Percentiles rank a stretch among this genome's conserved stretches.
Evolutionary conservation across 2,113 vertebrate genomes (phyloP).

Genomic region (Barbus barbus): DNA sequence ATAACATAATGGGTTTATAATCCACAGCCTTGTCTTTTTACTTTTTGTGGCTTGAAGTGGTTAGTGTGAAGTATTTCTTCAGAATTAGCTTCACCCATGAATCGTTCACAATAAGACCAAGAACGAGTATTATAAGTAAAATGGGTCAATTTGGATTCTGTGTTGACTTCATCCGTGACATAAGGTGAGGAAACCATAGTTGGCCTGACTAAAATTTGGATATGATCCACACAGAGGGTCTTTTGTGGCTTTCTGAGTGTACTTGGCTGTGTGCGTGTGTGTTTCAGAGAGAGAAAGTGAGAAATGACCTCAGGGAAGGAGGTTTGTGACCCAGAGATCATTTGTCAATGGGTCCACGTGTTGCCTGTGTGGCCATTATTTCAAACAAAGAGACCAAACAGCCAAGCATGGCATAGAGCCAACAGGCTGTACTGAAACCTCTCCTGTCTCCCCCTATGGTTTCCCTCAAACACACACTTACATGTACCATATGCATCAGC

Average conservation of each 20-base stretch:
- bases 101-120: neutral
- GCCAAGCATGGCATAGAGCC: constrained; percentile 48
- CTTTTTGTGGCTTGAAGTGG: neutral
- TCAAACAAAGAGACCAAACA: constrained; percentile 66
- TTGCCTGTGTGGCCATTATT: constrained; percentile 62
- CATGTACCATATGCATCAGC: neutral
- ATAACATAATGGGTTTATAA: neutral
- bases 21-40: neutral
- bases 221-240: constrained; percentile 53
- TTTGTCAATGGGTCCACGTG: constrained; percentile 65
- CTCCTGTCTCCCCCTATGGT: constrained; percentile 22
- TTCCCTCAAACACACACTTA: constrained; percentile 24
- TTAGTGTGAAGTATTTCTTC: neutral
- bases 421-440: constrained; percentile 26
- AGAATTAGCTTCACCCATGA: neutral
- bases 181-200: neutral
- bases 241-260: neutral
- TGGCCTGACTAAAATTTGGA: constrained; percentile 53
- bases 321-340: constrained; percentile 67
- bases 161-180: neutral
- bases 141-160: neutral
- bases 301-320: constrained; percentile 56
- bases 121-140: neutral
- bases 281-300: neutral
- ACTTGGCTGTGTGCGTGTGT: neutral